Conservation (phyloP, 2,797 vertebrate species). For the Protosalanx chinensis region DNA sequence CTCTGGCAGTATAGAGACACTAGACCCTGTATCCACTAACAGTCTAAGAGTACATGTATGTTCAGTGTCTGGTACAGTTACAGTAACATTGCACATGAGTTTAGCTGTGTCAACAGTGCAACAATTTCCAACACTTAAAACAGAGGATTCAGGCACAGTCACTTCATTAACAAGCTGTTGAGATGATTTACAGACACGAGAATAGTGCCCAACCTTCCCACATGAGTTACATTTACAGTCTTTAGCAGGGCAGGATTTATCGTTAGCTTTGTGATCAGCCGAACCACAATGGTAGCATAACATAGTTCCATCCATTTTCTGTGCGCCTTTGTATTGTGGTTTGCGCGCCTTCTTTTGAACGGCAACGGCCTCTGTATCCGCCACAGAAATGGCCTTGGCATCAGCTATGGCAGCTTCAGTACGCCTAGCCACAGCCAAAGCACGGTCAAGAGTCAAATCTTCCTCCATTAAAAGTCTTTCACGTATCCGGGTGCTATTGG, state of each 20-base stretch:
- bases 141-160: conserved; percentile 6
- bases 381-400: conserved; percentile 20
- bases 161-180: conserved; percentile 3
- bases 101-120: not conserved
- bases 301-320: not conserved
- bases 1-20: conserved; percentile 19
- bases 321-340: too few species aligned
- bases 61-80: not conserved
- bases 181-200: conserved; percentile 1
- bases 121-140: conserved; percentile 5
- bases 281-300: conserved; percentile 11
- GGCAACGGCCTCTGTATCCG: not conserved
- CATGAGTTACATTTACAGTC: not conserved
- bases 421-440: conserved; percentile 8
- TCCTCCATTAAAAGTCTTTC: conserved; percentile 25
- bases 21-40: conserved; percentile 18
- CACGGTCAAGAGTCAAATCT: conserved; percentile 14
- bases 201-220: conserved; percentile 1
- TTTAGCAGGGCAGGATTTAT: conserved; percentile 15
- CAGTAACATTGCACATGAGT: conserved; percentile 14
- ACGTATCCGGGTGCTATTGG: conserved; percentile 14
- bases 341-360: conserved; percentile 11
- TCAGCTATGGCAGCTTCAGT: conserved; percentile 23
- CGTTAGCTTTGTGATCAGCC: conserved; percentile 7
- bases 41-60: conserved; percentile 6